phyloP scores from a whole-genome alignment of 2,797 vertebrate species.

The Cebuella pygmaea region DNA sequence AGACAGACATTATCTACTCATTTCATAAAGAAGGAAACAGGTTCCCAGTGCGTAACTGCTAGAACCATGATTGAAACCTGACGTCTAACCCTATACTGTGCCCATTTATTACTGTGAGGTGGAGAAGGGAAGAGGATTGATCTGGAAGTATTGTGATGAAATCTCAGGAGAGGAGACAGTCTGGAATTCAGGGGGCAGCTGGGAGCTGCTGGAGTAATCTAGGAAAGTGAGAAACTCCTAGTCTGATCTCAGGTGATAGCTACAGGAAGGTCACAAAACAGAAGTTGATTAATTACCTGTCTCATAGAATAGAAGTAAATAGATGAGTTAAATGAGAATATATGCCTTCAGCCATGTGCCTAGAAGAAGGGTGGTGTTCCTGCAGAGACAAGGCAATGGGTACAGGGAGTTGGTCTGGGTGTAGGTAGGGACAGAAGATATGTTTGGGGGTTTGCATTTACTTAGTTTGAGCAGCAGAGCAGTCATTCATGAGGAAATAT shows the following conservation, averaged over 20 bases:
- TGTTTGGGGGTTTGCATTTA: background rate
- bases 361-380: background rate
- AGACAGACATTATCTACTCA: background rate
- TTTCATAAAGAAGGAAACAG: background rate
- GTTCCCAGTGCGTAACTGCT: background rate
- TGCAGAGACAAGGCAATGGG: background rate
- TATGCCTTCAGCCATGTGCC: background rate
- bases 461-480: background rate
- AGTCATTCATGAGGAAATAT: background rate
- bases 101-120: background rate
- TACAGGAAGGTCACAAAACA: background rate
- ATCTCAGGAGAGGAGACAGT: background rate
- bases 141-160: background rate
- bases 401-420: background rate
- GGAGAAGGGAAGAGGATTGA: no score
- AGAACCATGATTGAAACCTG: background rate
- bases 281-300: background rate
- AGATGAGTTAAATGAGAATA: background rate
- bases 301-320: background rate
- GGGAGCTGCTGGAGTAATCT: background rate
- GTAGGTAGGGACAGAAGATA: background rate
- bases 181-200: background rate
- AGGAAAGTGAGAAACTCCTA: background rate
- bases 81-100: background rate
- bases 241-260: background rate